phyloP scores from a whole-genome alignment of 2,797 vertebrate genomes.

The Acrossocheilus fasciatus region DNA sequence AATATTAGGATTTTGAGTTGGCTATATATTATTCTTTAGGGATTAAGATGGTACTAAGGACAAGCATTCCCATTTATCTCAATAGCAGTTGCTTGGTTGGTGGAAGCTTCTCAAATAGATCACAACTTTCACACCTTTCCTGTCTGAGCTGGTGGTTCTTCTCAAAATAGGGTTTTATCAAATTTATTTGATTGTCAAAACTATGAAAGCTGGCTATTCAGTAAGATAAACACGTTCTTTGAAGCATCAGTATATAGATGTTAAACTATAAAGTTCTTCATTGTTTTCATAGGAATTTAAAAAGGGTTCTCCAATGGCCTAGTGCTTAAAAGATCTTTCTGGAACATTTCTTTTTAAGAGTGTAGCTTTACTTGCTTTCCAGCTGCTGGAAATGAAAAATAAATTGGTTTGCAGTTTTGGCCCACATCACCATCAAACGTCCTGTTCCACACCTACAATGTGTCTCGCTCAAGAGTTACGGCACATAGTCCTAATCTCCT shows the following conservation, averaged over 20 bases:
- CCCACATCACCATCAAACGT: conserved; percentile 26
- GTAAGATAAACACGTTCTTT: neutral
- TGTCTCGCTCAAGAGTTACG: conserved; percentile 36
- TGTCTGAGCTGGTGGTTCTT: conserved; percentile 2
- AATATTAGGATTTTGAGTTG: neutral
- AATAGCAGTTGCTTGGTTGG: neutral
- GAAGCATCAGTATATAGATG: neutral
- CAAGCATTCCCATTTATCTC: too few species aligned
- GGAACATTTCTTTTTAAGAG: conserved; percentile 12
- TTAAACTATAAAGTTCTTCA: neutral
- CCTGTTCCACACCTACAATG: conserved; percentile 46
- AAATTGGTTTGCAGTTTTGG: conserved; percentile 30
- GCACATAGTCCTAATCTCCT: conserved; percentile 66
- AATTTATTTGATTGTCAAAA: neutral
- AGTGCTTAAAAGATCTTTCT: conserved; percentile 7
- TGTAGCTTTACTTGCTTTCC: conserved; percentile 3
- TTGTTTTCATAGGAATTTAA: neutral
- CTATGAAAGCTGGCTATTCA: neutral
- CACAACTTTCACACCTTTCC: neutral
- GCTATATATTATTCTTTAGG: neutral
- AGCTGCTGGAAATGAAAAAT: conserved; percentile 36
- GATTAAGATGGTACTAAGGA: neutral
- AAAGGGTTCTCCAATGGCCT: neutral
- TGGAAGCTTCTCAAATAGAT: neutral
- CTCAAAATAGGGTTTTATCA: neutral